Percentiles rank a stretch among this genome's conserved stretches.
These are phyloP conservation scores for Struthidea cinerea DNA, from an alignment of 2,113 vertebrate genomes.

Conservation along the genomic window DNA sequence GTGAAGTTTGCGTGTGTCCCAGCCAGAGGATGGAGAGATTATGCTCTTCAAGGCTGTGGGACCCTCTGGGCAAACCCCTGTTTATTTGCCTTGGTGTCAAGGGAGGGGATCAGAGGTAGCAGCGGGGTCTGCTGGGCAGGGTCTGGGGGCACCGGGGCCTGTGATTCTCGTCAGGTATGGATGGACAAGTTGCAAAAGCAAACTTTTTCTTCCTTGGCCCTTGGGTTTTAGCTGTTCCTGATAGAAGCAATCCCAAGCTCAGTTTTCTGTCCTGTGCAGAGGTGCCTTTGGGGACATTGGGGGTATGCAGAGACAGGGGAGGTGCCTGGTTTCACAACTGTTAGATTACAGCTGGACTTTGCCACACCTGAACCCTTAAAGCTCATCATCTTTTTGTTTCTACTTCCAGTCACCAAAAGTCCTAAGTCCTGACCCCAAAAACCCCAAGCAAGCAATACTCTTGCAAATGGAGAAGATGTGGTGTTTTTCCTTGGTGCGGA, in stretches of 20 bases:
- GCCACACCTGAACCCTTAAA: neutral
- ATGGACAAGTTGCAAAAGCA: accelerated
- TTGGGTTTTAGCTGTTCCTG: neutral
- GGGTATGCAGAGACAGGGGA: neutral
- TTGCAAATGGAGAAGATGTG: neutral
- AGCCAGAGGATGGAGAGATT: neutral
- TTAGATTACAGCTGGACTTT: neutral
- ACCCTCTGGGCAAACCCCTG: neutral
- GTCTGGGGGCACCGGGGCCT: accelerated
- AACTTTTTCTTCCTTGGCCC: neutral
- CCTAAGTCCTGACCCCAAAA: accelerated
- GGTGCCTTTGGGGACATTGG: neutral
- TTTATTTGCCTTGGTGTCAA: neutral
- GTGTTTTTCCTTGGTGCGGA: neutral
- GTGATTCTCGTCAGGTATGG: neutral
- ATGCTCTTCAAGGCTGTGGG: neutral
- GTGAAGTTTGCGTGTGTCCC: neutral
- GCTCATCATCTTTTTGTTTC: neutral
- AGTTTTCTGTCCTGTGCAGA: neutral
- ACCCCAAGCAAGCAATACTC: accelerated
- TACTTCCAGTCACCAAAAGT: neutral
- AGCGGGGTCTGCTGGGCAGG: neutral
- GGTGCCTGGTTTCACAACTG: accelerated
- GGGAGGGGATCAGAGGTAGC: too few relatives aligned
- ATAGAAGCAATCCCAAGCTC: neutral